Evolutionary conservation across 2,888 invertebrate genomes (phyloP).

Genomic region (Habrosyne pyritoides): DNA sequence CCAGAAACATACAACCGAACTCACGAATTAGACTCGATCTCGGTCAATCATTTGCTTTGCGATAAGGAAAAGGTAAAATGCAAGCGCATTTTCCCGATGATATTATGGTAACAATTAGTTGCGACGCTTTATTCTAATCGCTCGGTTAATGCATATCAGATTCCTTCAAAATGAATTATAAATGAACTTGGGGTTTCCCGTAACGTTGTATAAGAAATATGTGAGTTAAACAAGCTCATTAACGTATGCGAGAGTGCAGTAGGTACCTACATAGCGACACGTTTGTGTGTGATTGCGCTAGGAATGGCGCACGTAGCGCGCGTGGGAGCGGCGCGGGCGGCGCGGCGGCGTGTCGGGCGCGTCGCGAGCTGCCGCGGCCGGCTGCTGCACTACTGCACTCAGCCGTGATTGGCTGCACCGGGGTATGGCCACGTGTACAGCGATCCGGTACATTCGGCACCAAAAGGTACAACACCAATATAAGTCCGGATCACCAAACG

Average conservation of each 20-base stretch:
- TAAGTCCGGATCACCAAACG: too few species aligned
- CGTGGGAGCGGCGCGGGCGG: constrained; percentile 12
- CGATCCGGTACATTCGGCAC: too few species aligned
- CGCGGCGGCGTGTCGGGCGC: constrained; percentile 8
- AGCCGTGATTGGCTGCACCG: constrained; percentile 9
- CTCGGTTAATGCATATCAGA: background rate
- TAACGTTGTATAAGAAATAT: background rate
- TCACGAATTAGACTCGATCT: background rate
- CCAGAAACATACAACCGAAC: background rate
- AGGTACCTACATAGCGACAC: constrained; percentile 1
- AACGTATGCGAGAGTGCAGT: background rate
- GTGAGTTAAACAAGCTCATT: constrained; percentile 1
- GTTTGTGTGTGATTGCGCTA: background rate
- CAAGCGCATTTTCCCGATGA: too few species aligned
- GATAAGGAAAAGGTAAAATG: background rate
- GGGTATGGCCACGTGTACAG: background rate
- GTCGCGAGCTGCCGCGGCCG: background rate
- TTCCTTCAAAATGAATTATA: background rate
- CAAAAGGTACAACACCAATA: too few species aligned
- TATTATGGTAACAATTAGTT: background rate
- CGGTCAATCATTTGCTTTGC: background rate
- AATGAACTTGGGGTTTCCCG: background rate
- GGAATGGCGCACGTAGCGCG: background rate
- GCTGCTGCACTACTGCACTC: constrained; percentile 3
- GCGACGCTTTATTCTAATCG: background rate